These are phyloP conservation scores for Tetragonisca angustula DNA, from an alignment of 2,888 invertebrate species.

Conservation along the genomic window DNA sequence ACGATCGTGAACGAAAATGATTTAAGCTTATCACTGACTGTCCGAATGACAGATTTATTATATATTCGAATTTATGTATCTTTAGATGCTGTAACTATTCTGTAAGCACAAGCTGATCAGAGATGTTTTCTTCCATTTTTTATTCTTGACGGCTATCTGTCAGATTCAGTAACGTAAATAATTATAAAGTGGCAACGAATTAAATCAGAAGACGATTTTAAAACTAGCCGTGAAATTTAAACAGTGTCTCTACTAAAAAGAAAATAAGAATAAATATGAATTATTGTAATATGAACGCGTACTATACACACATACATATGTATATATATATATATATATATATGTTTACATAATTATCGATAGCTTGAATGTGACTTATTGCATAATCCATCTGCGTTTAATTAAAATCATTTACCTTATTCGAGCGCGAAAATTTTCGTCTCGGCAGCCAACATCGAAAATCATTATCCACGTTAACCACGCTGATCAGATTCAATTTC, in stretches of 20 bases:
- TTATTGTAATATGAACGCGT: not conserved
- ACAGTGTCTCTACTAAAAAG: not conserved
- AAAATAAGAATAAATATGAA: not conserved
- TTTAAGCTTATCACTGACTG: not conserved
- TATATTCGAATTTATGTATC: not conserved
- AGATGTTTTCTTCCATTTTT: not conserved
- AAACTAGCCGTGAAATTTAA: not conserved
- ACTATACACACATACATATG: not conserved
- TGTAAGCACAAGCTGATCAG: not conserved
- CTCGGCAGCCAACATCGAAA: not conserved
- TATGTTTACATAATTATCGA: slow-evolving; percentile 9
- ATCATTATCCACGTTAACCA: not conserved
- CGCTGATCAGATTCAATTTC: not conserved
- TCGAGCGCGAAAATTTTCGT: not conserved
- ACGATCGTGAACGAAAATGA: not conserved
- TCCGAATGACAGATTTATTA: not conserved
- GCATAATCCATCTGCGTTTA: not conserved
- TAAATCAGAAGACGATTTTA: not conserved
- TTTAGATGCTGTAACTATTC: not conserved
- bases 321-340: not conserved
- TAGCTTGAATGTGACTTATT: not conserved
- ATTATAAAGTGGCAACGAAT: not conserved
- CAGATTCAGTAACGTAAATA: not conserved
- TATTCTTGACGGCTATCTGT: not conserved
- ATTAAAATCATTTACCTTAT: not conserved